Percentiles rank a stretch among this genome's conserved stretches.
Evolutionary conservation across 1,140 invertebrate genomes (phyloP).

Genomic region (Zaprionus vittiger): DNA sequence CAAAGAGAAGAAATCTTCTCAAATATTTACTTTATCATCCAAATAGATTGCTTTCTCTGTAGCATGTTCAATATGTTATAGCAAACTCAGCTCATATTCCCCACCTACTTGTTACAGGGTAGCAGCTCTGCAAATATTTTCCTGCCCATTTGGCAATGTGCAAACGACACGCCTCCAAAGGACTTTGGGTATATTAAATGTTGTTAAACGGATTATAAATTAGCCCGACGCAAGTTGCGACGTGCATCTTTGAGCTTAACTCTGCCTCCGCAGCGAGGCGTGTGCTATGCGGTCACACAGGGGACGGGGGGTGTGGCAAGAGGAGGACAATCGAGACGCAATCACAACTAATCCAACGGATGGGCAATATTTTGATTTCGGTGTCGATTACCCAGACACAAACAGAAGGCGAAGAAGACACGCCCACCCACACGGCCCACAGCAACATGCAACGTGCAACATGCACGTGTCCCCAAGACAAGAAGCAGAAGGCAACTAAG

Average conservation of each 20-base stretch:
- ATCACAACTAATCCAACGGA: slow-evolving; percentile 60
- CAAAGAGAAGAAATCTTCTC: too few relatives aligned
- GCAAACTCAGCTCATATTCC: too few relatives aligned
- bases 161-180: not conserved
- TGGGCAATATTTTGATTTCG: slow-evolving; percentile 70
- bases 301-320: slow-evolving; percentile 9
- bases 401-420: slow-evolving; percentile 47
- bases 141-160: not conserved
- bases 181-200: slow-evolving; percentile 9
- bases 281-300: not conserved
- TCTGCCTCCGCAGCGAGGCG: slow-evolving; percentile 11
- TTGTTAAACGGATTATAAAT: slow-evolving; percentile 17
- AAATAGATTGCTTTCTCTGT: too few relatives aligned
- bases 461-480: slow-evolving; percentile 55
- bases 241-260: not conserved
- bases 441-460: slow-evolving; percentile 16
- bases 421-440: slow-evolving; percentile 24
- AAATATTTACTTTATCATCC: not conserved
- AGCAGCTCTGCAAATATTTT: not conserved
- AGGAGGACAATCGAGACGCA: slow-evolving; percentile 23
- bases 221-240: not conserved
- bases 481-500: not conserved
- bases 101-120: not conserved
- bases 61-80: too few relatives aligned
- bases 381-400: slow-evolving; percentile 72